Base-by-base conservation (phyloP, 2,888 invertebrate genomes). In the Drosophila siamana region DNA sequence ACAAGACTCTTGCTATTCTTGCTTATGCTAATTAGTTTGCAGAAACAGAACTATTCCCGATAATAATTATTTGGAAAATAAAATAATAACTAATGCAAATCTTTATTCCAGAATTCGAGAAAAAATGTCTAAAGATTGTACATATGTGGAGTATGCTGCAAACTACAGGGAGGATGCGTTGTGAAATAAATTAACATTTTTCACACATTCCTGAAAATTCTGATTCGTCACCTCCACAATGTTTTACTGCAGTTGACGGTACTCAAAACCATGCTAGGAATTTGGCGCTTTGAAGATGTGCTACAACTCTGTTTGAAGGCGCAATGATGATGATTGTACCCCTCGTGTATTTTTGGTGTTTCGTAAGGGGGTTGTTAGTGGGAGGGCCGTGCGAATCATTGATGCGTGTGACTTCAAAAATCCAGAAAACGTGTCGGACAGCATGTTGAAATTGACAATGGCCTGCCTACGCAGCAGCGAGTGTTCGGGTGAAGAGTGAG, bases 351-450 rank as follows among this genome's bases (percentile, higher is more conserved):
- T 30, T 44, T 44, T 43, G 41, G 46, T 22, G 41, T 59, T 44
- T 51, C 61, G 43, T 13, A 40, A 11, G 38, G 9, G 41, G 26
- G 11, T 56, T 50, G 57, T 11, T 33, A 51, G 55, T 16, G 26
- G 26, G 40, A 16, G 19, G 43, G 46, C 40, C 52, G 56, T n/a
- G 54, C 44, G 57, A 54, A 30, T 56, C 69, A 52, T 72, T 86
- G 86, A 69, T 79, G 86, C 84, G 86, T 86, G 80, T 86, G 84
- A 86, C 86, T 85, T 86, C 80, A 82, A 85, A 89, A 89, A 89
- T 89, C 90, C 87, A 74, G 78, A 88, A 90, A 90, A 90, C 89
- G 90, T 90, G 90, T 86, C 88, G 74, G 85, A 78, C 90, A 77
- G 82, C 87, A 89, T 82, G 90, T 84, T 88, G 80, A 81, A 80